These are phyloP conservation scores for Anoplophora glabripennis DNA, from an alignment of 1,140 invertebrate genomes.

Conservation along the genomic window DNA sequence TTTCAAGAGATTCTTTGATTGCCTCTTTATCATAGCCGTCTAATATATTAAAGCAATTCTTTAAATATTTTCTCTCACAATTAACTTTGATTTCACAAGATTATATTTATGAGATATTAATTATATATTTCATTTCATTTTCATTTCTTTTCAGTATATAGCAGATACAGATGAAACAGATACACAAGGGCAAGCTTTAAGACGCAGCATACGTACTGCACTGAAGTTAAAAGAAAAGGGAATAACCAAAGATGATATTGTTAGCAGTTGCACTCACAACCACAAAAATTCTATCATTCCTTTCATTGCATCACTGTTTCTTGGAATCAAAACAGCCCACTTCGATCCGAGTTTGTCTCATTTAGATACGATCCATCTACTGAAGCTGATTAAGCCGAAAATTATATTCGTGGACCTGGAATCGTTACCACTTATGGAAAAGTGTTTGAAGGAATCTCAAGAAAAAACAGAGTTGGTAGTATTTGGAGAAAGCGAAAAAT, in stretches of 20 bases:
- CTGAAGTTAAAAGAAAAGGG: slow-evolving; percentile 3
- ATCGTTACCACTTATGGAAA: slow-evolving; percentile 4
- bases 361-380: slow-evolving; percentile 2
- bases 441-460: neutral
- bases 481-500: slow-evolving; percentile 22
- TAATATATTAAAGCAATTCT: no score
- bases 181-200: neutral
- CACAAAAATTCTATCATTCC: neutral
- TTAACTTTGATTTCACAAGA: no score
- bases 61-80: no score
- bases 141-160: slow-evolving; percentile 5
- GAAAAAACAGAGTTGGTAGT: slow-evolving; percentile 25
- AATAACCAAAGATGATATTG: slow-evolving; percentile 5
- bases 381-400: slow-evolving; percentile 7
- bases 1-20: no score
- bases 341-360: slow-evolving; percentile 7
- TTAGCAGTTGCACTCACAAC: slow-evolving; percentile 3
- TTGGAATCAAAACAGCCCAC: neutral
- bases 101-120: no score
- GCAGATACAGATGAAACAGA: neutral
- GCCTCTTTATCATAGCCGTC: no score
- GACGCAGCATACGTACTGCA: neutral
- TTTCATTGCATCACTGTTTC: slow-evolving; percentile 1
- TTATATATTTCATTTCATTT: no score
- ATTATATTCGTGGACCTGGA: slow-evolving; percentile 8